These are phyloP conservation scores for Quadriops clusia DNA, from an alignment of 2,888 invertebrate species.

Conservation along the genomic window DNA sequence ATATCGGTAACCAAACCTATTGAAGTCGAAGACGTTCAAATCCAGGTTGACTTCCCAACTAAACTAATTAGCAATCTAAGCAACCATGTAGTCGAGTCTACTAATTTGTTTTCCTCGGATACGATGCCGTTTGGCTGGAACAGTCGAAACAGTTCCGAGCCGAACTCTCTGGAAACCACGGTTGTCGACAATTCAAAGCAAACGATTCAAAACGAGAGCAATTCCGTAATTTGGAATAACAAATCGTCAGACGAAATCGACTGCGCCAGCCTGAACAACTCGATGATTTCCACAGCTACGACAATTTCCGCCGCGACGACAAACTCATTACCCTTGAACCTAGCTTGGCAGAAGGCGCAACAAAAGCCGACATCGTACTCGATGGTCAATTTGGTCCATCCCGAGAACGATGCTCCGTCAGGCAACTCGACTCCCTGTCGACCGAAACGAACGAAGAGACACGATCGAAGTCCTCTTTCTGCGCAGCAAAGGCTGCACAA, in stretches of 20 bases:
- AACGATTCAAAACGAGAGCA: not conserved
- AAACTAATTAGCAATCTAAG: constrained; percentile 30
- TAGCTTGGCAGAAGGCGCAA: constrained; percentile 10
- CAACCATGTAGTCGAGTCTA: constrained; percentile 30
- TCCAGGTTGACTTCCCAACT: constrained; percentile 12
- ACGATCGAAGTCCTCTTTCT: constrained; percentile 26
- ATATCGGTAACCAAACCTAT: constrained; percentile 7
- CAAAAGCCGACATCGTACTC: constrained; percentile 14
- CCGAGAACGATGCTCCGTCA: constrained; percentile 18
- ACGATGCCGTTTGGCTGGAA: constrained; percentile 24
- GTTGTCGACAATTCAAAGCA: not conserved
- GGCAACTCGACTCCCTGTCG: constrained; percentile 27
- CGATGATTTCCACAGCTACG: no score
- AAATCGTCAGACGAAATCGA: no score
- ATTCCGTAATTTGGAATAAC: not conserved
- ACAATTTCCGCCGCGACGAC: no score
- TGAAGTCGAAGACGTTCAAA: not conserved
- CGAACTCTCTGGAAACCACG: not conserved
- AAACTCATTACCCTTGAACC: constrained; percentile 10
- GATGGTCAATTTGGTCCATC: constrained; percentile 21
- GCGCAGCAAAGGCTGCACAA: constrained; percentile 23
- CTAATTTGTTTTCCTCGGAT: constrained; percentile 29
- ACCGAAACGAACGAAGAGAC: constrained; percentile 32
- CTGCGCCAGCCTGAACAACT: no score
- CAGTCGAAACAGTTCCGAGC: constrained; percentile 7